Base-by-base conservation (phyloP, 2,797 vertebrate species). In the Sylvilagus floridanus region DNA sequence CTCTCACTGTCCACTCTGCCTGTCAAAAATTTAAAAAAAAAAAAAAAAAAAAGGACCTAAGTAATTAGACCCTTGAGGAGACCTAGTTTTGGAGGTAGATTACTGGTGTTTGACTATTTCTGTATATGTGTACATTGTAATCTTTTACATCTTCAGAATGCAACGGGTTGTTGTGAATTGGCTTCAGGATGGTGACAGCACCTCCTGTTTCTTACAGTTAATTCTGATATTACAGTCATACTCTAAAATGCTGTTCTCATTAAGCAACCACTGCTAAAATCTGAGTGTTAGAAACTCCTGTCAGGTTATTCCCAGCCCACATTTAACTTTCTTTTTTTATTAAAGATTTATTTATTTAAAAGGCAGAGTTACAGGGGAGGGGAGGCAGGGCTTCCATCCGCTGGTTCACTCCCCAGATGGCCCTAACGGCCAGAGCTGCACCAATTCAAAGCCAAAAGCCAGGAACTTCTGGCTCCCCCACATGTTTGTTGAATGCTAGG, bases 151-250 rank as follows among this genome's bases (percentile, higher is more conserved):
- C 73, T 93, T 50, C 66, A 60, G 17, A 22, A 22, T 84, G 42
- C 50, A 90, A 4, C 63, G 35, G 72, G 32, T 93, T 76, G 75
- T 32, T 88, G 6, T 50, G 35, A 62, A 63, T 95, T 88, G 76
- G 63, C 52, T 93, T 89, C 42, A 95, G 50, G 28, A 35, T 90
- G 28, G 65, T 76, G 88, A n/a, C 4, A 90, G 66, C 24, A 84
- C 60, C 88, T 92, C 42, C 52, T 83, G 8, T 96, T 92, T 93
- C 50, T 84, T 93, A 60, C 12, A 91, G 52, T 90, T 47, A 87
- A 47, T 87, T 88, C 82, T 84, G 35, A 73, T 84, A 21, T 87
- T 91, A 75, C 54, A 87, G 47, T 95, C 73, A 84, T 42, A 62
- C 32, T 93, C 60, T 79, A 82, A 88, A 83, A 89, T 78, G 69